Percentiles rank a stretch among this genome's conserved stretches.
Evolutionary conservation across 30 jellyfish, hydroid and myxozoan genomes (phyloP).

Genomic region (Hydractinia symbiolongicarpus): DNA sequence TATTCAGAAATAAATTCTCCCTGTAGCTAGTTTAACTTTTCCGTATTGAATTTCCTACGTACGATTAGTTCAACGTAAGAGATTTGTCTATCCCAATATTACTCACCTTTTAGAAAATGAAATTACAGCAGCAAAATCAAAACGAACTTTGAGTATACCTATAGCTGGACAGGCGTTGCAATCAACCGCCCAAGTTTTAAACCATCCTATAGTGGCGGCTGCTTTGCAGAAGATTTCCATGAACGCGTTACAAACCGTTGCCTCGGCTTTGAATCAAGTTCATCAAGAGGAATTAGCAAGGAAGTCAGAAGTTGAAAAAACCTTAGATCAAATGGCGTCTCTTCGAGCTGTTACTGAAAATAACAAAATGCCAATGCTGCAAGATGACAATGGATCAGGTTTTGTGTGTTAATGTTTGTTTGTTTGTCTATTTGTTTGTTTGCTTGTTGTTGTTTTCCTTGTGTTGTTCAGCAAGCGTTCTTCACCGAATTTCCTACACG

Average conservation of each 20-base stretch:
- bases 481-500: too few species aligned
- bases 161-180: constrained; percentile 29
- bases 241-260: constrained; percentile 28
- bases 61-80: neutral
- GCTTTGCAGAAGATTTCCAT: constrained; percentile 29
- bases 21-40: neutral
- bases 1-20: too few species aligned
- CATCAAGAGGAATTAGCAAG: constrained; percentile 28
- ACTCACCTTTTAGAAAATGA: too few species aligned
- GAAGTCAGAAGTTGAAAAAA: constrained; percentile 11
- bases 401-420: neutral
- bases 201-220: constrained; percentile 33
- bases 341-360: neutral
- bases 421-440: too few species aligned
- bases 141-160: neutral
- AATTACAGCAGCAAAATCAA: neutral
- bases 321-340: constrained; percentile 17
- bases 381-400: constrained; percentile 15
- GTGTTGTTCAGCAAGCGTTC: too few species aligned
- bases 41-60: neutral
- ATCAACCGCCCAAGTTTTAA: constrained; percentile 20
- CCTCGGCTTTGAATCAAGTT: constrained; percentile 22
- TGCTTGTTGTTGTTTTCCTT: too few species aligned
- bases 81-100: neutral
- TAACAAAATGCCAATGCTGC: constrained; percentile 14